These are phyloP conservation scores for Drosophila eugracilis DNA, from an alignment of 1,140 invertebrate species.

Conservation along the genomic window DNA sequence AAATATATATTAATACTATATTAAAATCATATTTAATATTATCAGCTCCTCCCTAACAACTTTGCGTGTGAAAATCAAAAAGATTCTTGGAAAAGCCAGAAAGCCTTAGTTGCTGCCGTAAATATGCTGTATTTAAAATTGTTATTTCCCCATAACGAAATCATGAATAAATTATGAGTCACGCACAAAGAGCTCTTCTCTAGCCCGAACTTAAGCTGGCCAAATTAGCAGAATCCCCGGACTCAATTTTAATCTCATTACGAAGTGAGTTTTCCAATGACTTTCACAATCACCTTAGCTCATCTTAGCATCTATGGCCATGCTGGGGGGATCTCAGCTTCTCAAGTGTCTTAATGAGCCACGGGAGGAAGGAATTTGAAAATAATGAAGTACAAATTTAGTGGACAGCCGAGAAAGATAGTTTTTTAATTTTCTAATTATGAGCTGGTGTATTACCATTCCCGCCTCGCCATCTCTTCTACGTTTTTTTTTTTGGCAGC, in stretches of 20 bases:
- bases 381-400: conserved; percentile 7
- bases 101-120: conserved; percentile 3
- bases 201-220: not conserved
- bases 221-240: not conserved
- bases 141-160: conserved; percentile 1
- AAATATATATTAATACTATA: too few relatives aligned
- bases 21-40: too few relatives aligned
- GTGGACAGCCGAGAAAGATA: conserved; percentile 26
- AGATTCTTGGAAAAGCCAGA: conserved; percentile 14
- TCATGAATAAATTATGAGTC: conserved; percentile 29
- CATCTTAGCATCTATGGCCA: conserved; percentile 4
- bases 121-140: conserved; percentile 11
- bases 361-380: not conserved
- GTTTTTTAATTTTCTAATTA: conserved; percentile 46
- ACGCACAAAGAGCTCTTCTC: not conserved
- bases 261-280: not conserved
- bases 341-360: conserved; percentile 40
- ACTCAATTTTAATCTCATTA: not conserved
- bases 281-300: not conserved
- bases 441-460: conserved; percentile 22
- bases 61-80: conserved; percentile 7
- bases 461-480: too few relatives aligned
- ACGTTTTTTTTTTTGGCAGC: conserved; percentile 31
- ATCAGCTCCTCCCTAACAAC: conserved; percentile 1
- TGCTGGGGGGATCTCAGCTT: too few relatives aligned